Evolutionary conservation across 2,113 vertebrate species (phyloP), one percentile per base, ranked within the genome.

Genomic region (Micromys minutus): DNA sequence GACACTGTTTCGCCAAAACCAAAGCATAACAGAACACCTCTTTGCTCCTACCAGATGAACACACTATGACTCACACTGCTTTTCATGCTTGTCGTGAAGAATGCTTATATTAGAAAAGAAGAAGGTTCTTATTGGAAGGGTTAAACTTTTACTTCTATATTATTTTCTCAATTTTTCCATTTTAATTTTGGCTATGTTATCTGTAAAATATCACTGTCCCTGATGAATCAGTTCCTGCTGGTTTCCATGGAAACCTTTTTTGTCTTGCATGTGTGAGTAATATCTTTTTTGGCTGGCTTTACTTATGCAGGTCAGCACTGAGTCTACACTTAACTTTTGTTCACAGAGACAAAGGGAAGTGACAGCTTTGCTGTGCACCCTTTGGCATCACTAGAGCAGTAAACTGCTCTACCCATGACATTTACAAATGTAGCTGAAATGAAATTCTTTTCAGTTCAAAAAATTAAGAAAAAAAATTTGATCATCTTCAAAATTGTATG

Each of bases 391-490:
- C n/a, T 36, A 84, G 52, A 79, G 31, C 47, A 90, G 52, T 50
- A 61, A 39, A 75, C 42, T 65, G 34, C 39, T 88, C 77, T 39
- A 42, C 52, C 8, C 19, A 63, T 45, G 71, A 85, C 76, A 89
- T 39, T 91, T 69, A 89, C 8, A 92, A 71, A 81, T 91, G 79
- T 86, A 87, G 52, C 36, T 67, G 65, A 85, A 77, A 34, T 90
- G 19, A 47, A 85, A 13, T 61, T 22, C 29, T 89, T 85, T 57
- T 91, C 34, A 29, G 50, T 71, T 89, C 52, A 84, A 39, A 84
- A 95, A 85, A 55, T 81, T 50, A 76, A 92, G 39, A 95, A 72
- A 86, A 52, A 85, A n/a, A 24, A 61, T 79, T 74, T 24, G 7
- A 42, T 50, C 80, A 50, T n/a, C n/a, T 59, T 76, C 88, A 77